A percentile compares a stretch with the other conserved stretches of the same genome.
Evolutionary conservation across 2,113 vertebrate species (phyloP).

Genomic region (Zosterops lateralis): DNA sequence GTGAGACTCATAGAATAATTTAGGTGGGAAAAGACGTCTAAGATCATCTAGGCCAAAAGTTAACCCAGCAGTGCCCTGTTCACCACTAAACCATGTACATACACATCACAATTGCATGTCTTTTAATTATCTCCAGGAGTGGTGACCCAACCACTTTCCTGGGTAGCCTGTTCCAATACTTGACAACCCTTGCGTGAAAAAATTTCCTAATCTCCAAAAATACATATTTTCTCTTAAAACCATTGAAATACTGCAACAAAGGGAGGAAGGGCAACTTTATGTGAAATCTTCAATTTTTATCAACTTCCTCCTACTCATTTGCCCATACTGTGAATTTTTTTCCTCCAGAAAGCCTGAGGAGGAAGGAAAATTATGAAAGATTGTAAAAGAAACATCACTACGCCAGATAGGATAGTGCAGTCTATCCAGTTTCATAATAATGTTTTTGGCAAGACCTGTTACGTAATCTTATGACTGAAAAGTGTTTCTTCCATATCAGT

Average conservation of each 20-base stretch:
- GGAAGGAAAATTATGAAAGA: slow-evolving; percentile 40
- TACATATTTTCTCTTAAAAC: not conserved
- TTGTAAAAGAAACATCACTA: not conserved
- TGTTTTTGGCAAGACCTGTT: not conserved
- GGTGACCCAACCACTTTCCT: not conserved
- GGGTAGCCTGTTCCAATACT: not conserved
- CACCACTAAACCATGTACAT: not conserved
- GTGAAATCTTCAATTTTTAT: not conserved
- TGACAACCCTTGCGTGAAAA: not conserved
- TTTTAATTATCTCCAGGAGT: not conserved
- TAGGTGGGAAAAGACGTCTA: not conserved
- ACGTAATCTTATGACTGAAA: not conserved
- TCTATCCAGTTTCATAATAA: slow-evolving; percentile 2
- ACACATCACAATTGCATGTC: not conserved
- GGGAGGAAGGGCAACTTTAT: not conserved
- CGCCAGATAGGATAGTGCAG: not conserved
- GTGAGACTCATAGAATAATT: not conserved
- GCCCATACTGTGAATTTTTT: not conserved
- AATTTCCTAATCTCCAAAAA: not conserved
- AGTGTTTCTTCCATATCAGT: not conserved
- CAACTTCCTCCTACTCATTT: not conserved
- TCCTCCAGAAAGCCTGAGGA: not conserved
- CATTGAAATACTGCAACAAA: not conserved
- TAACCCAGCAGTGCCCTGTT: not conserved
- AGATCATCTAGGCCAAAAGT: not conserved